phyloP scores from a whole-genome alignment of 2,888 invertebrate species.

The Acanthosepion pharaonis region DNA sequence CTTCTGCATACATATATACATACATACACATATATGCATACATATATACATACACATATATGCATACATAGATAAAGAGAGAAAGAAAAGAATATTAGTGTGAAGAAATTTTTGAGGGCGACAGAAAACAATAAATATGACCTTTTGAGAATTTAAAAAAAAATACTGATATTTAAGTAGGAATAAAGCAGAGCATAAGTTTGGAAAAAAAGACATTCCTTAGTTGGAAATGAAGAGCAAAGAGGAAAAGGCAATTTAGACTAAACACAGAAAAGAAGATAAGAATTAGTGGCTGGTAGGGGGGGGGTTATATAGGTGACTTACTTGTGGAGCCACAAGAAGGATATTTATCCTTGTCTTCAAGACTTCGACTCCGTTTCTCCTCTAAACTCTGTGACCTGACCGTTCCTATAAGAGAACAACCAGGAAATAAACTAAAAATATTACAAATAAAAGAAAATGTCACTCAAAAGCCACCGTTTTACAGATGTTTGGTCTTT shows the following conservation, averaged over 20 bases:
- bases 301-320: conserved; percentile 10
- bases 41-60: not conserved
- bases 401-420: conserved; percentile 45
- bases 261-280: not conserved
- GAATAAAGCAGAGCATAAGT: not conserved
- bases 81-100: not conserved
- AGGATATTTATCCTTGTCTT: conserved; percentile 57
- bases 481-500: not conserved
- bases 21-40: not conserved
- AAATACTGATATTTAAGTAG: not conserved
- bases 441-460: not conserved
- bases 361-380: conserved; percentile 67
- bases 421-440: conserved; percentile 33
- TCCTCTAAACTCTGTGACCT: conserved; percentile 61
- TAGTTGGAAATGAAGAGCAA: conserved; percentile 11
- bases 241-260: not conserved
- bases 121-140: not conserved
- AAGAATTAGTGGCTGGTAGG: conserved; percentile 36
- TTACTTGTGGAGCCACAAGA: conserved; percentile 45
- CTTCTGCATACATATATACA: conserved; percentile 18
- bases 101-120: not conserved
- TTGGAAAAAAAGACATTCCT: not conserved
- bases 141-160: not conserved
- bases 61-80: not conserved
- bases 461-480: not conserved